Conservation (phyloP, 1,140 invertebrate species). For the Drosophila micromelanica region DNA sequence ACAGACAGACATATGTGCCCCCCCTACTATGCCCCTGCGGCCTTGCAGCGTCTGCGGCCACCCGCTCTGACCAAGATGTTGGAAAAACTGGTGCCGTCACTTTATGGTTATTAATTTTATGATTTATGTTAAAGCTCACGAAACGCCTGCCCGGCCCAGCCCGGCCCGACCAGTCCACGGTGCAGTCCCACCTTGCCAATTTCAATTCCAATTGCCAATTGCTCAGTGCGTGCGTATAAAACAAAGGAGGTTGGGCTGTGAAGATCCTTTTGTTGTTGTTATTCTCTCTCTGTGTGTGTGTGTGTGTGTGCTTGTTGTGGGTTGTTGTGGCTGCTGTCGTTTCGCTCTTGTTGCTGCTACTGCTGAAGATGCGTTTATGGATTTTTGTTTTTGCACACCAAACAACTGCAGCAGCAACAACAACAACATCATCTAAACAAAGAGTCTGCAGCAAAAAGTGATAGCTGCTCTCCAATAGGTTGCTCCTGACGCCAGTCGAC, state of each 20-base stretch:
- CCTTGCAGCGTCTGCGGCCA: constrained; percentile 40
- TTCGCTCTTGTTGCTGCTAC: constrained; percentile 48
- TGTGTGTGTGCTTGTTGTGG: constrained; percentile 15
- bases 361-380: constrained; percentile 72
- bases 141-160: constrained; percentile 37
- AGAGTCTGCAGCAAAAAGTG: constrained; percentile 47
- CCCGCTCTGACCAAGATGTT: constrained; percentile 65
- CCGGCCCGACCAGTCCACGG: neutral
- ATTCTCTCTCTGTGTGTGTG: constrained; percentile 13
- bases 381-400: constrained; percentile 71
- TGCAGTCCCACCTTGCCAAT: constrained; percentile 34
- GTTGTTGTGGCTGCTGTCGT: constrained; percentile 42
- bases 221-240: constrained; percentile 24
- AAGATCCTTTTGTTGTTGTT: constrained; percentile 35
- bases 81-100: constrained; percentile 77
- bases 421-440: constrained; percentile 44
- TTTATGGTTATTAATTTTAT: constrained; percentile 84
- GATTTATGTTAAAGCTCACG: constrained; percentile 82
- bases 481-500: constrained; percentile 59
- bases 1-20: neutral
- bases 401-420: constrained; percentile 35
- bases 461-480: constrained; percentile 37
- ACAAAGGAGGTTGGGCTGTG: constrained; percentile 51
- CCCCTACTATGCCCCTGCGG: neutral
- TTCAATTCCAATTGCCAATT: constrained; percentile 32